Conservation (phyloP, 30 jellyfish, hydroid and myxozoan genomes). For the Turritopsis dohrnii region DNA sequence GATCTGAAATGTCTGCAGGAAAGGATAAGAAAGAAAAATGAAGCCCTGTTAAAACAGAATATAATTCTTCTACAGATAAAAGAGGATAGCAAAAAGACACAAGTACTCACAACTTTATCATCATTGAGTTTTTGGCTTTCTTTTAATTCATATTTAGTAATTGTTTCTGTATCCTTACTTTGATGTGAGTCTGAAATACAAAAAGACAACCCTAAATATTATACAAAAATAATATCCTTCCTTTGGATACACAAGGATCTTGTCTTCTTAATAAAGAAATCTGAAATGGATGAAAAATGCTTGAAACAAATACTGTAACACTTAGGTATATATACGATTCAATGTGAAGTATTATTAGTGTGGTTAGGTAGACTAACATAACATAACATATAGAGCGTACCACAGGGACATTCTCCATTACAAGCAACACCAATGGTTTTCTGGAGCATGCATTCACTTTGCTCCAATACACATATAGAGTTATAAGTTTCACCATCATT, state of each 20-base stretch:
- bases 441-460: conserved; percentile 63
- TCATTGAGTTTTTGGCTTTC: background rate
- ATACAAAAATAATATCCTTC: no score
- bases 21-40: background rate
- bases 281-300: no score
- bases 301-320: no score
- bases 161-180: background rate
- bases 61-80: no score
- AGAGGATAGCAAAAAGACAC: background rate
- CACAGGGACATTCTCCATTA: conserved; percentile 94
- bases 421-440: conserved; percentile 54
- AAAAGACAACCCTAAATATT: no score
- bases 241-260: no score
- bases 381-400: no score
- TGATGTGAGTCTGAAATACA: background rate
- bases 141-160: background rate
- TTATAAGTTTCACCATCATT: conserved; percentile 78
- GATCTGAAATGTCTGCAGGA: background rate
- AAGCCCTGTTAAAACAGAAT: background rate
- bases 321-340: no score
- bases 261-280: no score
- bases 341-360: no score
- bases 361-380: no score
- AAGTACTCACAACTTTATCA: background rate
- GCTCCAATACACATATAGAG: conserved; percentile 45